phyloP scores from a whole-genome alignment of 1,140 invertebrate species.

The Nebria ingens region DNA sequence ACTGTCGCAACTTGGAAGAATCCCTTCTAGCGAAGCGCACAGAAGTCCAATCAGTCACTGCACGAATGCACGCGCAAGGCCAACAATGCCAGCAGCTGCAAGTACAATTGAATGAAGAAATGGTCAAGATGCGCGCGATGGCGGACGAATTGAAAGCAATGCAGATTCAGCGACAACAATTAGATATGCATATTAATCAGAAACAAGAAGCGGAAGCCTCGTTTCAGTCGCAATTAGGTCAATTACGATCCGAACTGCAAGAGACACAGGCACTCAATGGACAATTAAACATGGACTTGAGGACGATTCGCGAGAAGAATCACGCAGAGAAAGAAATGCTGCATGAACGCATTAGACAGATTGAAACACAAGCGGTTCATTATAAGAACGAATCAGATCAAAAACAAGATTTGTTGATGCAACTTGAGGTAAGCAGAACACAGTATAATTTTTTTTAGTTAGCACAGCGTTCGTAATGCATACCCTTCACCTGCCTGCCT shows the following conservation, averaged over 20 bases:
- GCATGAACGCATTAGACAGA: neutral
- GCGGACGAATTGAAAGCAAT: neutral
- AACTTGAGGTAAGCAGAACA: neutral
- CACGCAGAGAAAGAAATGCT: neutral
- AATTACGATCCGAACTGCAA: neutral
- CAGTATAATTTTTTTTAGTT: neutral
- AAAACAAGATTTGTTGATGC: neutral
- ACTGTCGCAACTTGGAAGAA: conserved; percentile 47
- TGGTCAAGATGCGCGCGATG: neutral
- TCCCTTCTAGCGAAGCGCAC: conserved; percentile 33
- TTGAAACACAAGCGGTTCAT: neutral
- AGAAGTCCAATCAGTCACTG: conserved; percentile 21
- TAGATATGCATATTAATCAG: neutral
- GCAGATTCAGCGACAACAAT: neutral
- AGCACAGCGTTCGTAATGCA: no score
- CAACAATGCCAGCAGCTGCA: conserved; percentile 24
- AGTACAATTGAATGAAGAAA: neutral
- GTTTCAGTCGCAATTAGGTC: neutral
- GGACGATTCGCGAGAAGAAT: neutral
- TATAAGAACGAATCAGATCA: neutral
- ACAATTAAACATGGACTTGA: neutral
- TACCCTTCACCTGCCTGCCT: no score
- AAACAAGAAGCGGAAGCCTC: neutral
- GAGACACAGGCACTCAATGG: neutral
- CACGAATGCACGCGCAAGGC: conserved; percentile 19